A percentile compares a stretch with the other conserved stretches of the same genome.
Evolutionary conservation across 1,140 invertebrate species (phyloP).

Genomic region (Diabrotica undecimpunctata): DNA sequence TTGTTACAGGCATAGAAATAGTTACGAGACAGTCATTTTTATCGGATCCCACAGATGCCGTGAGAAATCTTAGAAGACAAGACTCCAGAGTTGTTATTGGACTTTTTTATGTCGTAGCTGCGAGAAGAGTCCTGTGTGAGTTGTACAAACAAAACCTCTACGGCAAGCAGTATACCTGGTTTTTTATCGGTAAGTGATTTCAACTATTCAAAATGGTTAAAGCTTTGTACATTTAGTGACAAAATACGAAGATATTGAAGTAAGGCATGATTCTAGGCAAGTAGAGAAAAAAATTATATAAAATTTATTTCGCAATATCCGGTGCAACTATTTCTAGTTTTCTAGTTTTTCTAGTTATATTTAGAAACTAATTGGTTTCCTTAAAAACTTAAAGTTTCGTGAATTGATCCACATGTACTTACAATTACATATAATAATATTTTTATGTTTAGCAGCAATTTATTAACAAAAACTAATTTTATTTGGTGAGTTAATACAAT

Average conservation of each 20-base stretch:
- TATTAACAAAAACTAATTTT: too few relatives aligned
- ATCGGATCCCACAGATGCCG: slow-evolving; percentile 93
- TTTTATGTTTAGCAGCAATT: too few relatives aligned
- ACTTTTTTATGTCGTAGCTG: slow-evolving; percentile 96
- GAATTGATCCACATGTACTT: too few relatives aligned
- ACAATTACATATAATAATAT: too few relatives aligned
- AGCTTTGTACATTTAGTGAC: background rate
- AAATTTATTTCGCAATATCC: too few relatives aligned
- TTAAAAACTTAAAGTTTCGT: too few relatives aligned
- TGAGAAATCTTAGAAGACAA: slow-evolving; percentile 86
- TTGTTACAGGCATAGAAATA: slow-evolving; percentile 28
- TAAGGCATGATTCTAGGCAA: too few relatives aligned
- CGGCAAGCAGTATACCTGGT: slow-evolving; percentile 97
- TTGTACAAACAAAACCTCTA: slow-evolving; percentile 93
- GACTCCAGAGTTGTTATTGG: slow-evolving; percentile 97
- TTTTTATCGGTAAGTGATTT: slow-evolving; percentile 84
- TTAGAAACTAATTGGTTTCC: too few relatives aligned
- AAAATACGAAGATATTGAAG: background rate
- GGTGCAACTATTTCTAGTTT: too few relatives aligned
- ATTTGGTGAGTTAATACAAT: too few relatives aligned
- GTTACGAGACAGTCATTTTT: slow-evolving; percentile 84
- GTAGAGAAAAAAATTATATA: too few relatives aligned
- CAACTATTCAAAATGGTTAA: background rate
- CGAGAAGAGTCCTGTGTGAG: slow-evolving; percentile 93
- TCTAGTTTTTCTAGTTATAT: too few relatives aligned